These are phyloP conservation scores for Planococcus citri DNA, from an alignment of 1,140 invertebrate genomes.

Conservation along the genomic window DNA sequence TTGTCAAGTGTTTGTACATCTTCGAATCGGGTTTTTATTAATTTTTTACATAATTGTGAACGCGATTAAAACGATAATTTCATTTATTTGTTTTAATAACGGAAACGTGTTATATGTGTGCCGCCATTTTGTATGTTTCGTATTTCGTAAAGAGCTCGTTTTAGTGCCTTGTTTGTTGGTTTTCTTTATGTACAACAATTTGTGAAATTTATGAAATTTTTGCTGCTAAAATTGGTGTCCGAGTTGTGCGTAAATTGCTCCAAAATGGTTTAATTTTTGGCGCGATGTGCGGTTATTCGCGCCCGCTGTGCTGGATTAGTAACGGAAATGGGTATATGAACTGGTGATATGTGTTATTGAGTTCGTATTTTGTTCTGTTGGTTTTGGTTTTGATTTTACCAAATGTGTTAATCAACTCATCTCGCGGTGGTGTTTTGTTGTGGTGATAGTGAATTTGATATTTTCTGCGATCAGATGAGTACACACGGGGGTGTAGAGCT, in stretches of 20 bases:
- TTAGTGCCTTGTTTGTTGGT: constrained; percentile 18
- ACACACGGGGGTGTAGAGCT: neutral
- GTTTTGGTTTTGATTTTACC: too few relatives aligned
- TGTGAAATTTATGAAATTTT: neutral
- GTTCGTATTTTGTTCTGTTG: neutral
- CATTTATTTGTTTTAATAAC: constrained; percentile 11
- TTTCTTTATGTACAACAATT: neutral
- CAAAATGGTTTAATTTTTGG: constrained; percentile 9
- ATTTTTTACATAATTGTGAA: neutral
- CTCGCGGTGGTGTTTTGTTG: neutral
- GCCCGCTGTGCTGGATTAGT: neutral
- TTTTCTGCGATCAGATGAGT: neutral
- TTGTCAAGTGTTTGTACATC: constrained; percentile 15
- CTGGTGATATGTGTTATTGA: constrained; percentile 7
- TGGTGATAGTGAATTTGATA: neutral
- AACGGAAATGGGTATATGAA: constrained; percentile 5
- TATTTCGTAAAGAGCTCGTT: constrained; percentile 14
- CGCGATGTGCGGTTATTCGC: neutral
- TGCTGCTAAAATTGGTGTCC: neutral
- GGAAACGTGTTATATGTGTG: constrained; percentile 13
- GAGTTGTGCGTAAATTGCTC: neutral
- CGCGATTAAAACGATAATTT: neutral
- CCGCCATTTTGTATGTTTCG: constrained; percentile 18
- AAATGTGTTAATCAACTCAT: neutral
- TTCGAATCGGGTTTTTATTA: neutral